These are phyloP conservation scores for Nudaria mundana DNA, from an alignment of 2,888 invertebrate genomes.

Conservation along the genomic window DNA sequence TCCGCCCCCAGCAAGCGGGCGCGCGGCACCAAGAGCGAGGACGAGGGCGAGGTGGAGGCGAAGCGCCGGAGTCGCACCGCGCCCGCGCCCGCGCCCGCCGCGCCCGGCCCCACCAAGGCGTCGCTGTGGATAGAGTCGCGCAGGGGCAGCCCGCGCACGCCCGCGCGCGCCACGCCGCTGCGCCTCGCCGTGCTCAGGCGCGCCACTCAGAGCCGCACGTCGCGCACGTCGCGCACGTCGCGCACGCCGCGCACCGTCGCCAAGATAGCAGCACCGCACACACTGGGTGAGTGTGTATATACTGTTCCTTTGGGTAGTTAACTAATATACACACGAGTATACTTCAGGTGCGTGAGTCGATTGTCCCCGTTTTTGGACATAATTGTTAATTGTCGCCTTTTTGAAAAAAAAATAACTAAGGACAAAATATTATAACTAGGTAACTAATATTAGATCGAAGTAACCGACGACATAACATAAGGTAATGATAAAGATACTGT, in stretches of 20 bases:
- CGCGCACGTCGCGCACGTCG: slow-evolving; percentile 44
- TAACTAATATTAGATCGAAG: no score
- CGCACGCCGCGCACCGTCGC: slow-evolving; percentile 34
- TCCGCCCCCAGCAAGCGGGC: slow-evolving; percentile 13
- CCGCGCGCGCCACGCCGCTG: background rate
- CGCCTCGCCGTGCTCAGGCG: background rate
- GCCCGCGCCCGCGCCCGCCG: background rate
- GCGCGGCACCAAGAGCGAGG: slow-evolving; percentile 14
- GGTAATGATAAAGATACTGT: no score
- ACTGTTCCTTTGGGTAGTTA: no score
- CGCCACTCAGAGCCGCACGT: slow-evolving; percentile 6
- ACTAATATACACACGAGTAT: no score
- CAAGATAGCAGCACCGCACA: slow-evolving; percentile 55
- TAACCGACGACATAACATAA: no score
- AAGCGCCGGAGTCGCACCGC: slow-evolving; percentile 16
- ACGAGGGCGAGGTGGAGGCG: slow-evolving; percentile 13
- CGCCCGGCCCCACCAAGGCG: slow-evolving; percentile 49
- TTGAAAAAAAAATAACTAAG: no score
- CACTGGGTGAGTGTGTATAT: slow-evolving; percentile 53
- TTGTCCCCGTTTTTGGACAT: no score
- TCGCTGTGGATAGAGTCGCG: slow-evolving; percentile 64
- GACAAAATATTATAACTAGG: no score
- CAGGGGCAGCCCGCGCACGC: slow-evolving; percentile 37
- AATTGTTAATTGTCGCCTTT: no score
- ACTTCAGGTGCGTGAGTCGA: no score